phyloP scores from a whole-genome alignment of 1,140 invertebrate genomes.

The Neelides sp. region DNA sequence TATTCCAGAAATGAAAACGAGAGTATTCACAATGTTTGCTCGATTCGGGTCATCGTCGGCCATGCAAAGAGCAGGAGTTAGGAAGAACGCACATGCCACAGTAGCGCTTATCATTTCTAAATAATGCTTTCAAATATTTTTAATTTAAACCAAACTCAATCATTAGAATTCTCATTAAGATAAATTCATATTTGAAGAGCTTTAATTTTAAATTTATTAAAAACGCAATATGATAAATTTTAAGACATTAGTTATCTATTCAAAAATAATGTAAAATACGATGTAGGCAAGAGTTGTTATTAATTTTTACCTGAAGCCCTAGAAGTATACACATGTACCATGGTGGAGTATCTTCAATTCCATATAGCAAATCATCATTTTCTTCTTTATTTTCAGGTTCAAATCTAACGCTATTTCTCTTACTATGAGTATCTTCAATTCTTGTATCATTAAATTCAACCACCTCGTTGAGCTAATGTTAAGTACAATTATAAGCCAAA shows the following conservation, averaged over 20 bases:
- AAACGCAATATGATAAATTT: background rate
- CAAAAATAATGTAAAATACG: slow-evolving; percentile 11
- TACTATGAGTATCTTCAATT: too few species aligned
- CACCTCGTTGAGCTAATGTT: too few species aligned
- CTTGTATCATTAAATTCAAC: too few species aligned
- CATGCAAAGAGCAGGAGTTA: slow-evolving; percentile 52
- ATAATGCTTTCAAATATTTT: slow-evolving; percentile 52
- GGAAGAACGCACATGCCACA: slow-evolving; percentile 67
- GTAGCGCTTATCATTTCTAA: slow-evolving; percentile 77
- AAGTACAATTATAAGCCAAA: too few species aligned
- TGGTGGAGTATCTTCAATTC: slow-evolving; percentile 65
- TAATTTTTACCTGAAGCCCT: slow-evolving; percentile 54
- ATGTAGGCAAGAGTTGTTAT: background rate
- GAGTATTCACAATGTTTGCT: slow-evolving; percentile 39
- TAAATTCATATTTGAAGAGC: background rate
- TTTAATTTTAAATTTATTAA: background rate
- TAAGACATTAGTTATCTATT: background rate
- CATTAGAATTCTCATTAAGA: background rate
- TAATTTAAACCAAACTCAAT: background rate
- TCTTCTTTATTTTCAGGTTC: too few species aligned
- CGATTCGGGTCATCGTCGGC: slow-evolving; percentile 33
- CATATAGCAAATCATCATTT: slow-evolving; percentile 48
- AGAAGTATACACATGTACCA: slow-evolving; percentile 71
- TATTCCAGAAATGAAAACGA: slow-evolving; percentile 42
- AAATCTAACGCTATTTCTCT: too few species aligned